These are phyloP conservation scores for Podocnemis expansa DNA, from an alignment of 2,113 vertebrate species.

Conservation along the genomic window DNA sequence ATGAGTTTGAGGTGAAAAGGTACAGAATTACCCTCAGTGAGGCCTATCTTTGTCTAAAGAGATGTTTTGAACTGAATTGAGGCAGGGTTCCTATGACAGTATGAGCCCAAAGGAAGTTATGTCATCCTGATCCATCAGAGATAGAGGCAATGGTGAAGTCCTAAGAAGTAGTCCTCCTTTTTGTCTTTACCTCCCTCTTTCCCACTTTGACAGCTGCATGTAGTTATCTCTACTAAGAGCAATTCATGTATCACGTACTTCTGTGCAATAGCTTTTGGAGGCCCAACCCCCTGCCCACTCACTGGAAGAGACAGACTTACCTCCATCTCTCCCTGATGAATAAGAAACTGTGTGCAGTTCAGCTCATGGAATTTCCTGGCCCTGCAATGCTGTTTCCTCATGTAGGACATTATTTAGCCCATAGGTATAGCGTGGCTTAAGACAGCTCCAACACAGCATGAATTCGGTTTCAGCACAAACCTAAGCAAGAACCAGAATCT, in stretches of 20 bases:
- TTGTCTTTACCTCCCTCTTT: background rate
- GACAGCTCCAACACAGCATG: slow-evolving; percentile 1
- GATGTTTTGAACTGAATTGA: background rate
- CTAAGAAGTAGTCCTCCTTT: background rate
- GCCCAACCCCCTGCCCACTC: background rate
- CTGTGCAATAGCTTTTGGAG: background rate
- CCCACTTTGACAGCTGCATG: background rate
- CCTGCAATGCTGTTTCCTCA: background rate
- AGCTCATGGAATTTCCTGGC: background rate
- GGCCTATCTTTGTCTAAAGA: background rate
- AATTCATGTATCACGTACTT: background rate
- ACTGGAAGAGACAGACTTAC: background rate
- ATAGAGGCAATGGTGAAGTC: background rate
- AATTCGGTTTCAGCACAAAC: slow-evolving; percentile 6
- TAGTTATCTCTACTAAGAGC: background rate
- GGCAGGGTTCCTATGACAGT: background rate
- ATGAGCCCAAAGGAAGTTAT: background rate
- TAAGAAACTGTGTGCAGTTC: background rate
- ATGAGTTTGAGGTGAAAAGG: background rate
- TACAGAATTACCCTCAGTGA: background rate
- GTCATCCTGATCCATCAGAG: background rate
- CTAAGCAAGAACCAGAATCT: slow-evolving; percentile 25
- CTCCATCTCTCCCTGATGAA: background rate
- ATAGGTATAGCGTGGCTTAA: slow-evolving; percentile 9
- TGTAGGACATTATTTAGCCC: background rate